Evolutionary conservation across 2,797 vertebrate genomes (phyloP), one percentile per base, ranked within the genome.

Genomic region (Halcyon chelicuti): DNA sequence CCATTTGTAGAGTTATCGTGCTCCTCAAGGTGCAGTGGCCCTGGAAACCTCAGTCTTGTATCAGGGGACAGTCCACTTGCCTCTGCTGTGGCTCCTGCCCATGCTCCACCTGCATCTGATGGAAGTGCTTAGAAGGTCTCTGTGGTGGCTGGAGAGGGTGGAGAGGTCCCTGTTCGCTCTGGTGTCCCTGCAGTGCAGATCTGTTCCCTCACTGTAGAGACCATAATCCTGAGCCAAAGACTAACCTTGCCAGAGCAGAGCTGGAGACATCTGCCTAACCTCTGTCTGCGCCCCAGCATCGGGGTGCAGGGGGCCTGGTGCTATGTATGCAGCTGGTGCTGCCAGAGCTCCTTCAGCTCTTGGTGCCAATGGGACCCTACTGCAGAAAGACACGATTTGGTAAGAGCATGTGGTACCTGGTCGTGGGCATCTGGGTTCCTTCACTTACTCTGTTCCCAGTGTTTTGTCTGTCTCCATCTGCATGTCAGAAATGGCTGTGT

Each of bases 371-470:
- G 5, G 46, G 60, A 14, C n/a, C 63, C 42, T 35, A 14, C n/a
- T 40, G 10, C 46, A 37, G 44, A 31, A 40, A 58, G 13, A 20
- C 33, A 3, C 21, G 5, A 10, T 44, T 58, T 14, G 8, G 9
- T 40, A n/a, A 5, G 37, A 73, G 39, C 54, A 6, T 4, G 0
- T 12, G 26, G 3, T 51, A 7, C 1, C 46, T 10, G 0, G 1
- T 13, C 15, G 25, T 2, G 10, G 19, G 5, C 40, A 2, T 14
- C 20, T 68, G 74, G 18, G 9, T 55, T 39, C 22, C 29, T 5
- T 33, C 33, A 31, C 67, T 62, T 63, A 15, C 17, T 66, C 44
- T 18, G 7, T 20, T 52, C 42, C 65, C 29, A 17, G 4, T 42
- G n/a, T 9, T 44, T 29, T 46, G 62, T 31, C 58, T 9, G 35